Percentiles rank a stretch among this genome's conserved stretches.
Conservation (phyloP, 2,888 invertebrate genomes). For the Eilema caniola region DNA sequence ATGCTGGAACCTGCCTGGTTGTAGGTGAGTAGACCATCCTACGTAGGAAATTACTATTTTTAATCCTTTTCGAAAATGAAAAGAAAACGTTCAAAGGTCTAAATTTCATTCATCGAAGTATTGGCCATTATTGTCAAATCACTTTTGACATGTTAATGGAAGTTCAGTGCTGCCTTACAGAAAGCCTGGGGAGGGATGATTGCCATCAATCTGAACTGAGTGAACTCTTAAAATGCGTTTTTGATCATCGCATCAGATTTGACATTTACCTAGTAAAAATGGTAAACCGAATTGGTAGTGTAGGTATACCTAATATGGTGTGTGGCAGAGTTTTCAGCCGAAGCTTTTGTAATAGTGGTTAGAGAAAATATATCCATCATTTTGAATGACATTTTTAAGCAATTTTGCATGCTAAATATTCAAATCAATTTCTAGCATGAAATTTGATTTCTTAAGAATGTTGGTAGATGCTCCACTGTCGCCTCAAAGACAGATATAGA, state of each 20-base stretch:
- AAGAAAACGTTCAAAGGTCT: not conserved
- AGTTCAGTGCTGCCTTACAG: conserved; percentile 33
- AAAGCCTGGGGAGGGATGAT: conserved; percentile 41
- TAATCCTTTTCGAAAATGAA: not conserved
- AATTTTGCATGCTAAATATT: too few species aligned
- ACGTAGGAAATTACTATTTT: too few species aligned
- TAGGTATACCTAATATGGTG: not conserved
- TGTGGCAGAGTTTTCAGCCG: not conserved
- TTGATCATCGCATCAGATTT: not conserved
- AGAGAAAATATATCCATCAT: too few species aligned
- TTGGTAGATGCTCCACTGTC: too few species aligned
- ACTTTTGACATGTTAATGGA: conserved; percentile 14
- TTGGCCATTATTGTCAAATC: not conserved
- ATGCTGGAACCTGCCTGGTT: too few species aligned
- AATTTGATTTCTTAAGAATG: too few species aligned
- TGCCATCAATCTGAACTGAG: not conserved
- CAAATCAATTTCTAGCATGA: too few species aligned
- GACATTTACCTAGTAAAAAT: not conserved
- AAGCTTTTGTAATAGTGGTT: not conserved
- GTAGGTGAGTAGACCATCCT: too few species aligned
- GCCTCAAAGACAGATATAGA: too few species aligned
- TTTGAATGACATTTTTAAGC: too few species aligned
- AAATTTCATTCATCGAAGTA: not conserved
- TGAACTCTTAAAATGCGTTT: not conserved
- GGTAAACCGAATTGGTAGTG: not conserved